Evolutionary conservation across 2,888 invertebrate genomes (phyloP), one percentile per base, ranked within the genome.

Genomic region (Drosophila subquinaria): DNA sequence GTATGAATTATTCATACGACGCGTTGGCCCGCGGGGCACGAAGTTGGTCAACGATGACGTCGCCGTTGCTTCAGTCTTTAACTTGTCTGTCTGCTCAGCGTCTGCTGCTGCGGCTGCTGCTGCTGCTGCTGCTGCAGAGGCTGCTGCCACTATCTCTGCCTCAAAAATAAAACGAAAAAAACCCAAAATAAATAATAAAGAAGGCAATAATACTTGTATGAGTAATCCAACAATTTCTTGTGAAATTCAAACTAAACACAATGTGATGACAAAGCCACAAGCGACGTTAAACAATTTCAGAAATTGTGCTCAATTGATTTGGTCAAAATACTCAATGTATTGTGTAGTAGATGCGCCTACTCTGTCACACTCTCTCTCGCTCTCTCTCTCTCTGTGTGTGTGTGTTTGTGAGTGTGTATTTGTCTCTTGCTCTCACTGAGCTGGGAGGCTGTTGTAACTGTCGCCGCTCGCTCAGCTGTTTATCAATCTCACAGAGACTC

Each of bases 241-340:
- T 89, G 90, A 90, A 90, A 90, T 90, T 90, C 90, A 76, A 64
- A 61, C 78, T 76, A 81, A 81, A 10, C 63, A 53, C 51, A 57
- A 53, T 52, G 81, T 52, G 81, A 80, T 77, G 77, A 80, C 79
- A 80, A 61, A 77, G 71, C 71, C 65, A 67, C 65, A 67, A 59
- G 59, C 20, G 60, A 10, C 53, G 48, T 65, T 63, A 13, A 77
- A 56, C 53, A 62, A 76, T 59, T 71, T 60, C 38, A 15, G 50
- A 56, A 40, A 63, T 66, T 65, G 42, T 43, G 50, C 75, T 69
- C 75, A 76, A 79, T 69, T 64, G 66, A 60, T 50, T 55, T 48
- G 68, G 60, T 15, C 23, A 55, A 51, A 55, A 51, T 52, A 20
- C 36, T 50, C 51, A 59, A 20, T 17, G 20, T 30, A 30, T 30